Base-by-base conservation (phyloP, 2,797 vertebrate genomes). In the Anas capensis region DNA sequence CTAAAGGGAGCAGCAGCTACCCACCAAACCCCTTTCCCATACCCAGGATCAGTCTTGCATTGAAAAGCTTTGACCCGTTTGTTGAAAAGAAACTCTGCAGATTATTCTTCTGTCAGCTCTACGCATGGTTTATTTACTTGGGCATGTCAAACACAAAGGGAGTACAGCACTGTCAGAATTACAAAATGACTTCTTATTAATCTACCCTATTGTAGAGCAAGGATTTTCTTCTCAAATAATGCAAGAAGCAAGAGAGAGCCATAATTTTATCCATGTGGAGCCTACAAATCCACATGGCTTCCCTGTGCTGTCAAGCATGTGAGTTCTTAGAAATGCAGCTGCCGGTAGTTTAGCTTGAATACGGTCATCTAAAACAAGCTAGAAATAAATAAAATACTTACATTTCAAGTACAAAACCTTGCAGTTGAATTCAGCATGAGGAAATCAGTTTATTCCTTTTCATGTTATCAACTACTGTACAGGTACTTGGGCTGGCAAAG, bases 351-450 rank as follows among this genome's bases (percentile, higher is more conserved):
- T 75, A 83, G 82, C 82, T 94, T 62, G 76, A 92, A 69, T 82
- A 77, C 77, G 64, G 80, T 87, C 24, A 72, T 76, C 93, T 94
- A 93, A 93, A 96, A 66, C 81, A 89, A 93, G 91, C 91, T 94
- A 92, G 97, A 98, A 99, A 99, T 99, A 99, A 99, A 99, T 99
- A 99, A 97, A 97, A 97, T 99, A 98, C 98, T 98, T 99, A 99
- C 98, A 99, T 97, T 99, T 99, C 98, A 99, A 99, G 98, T 98
- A 98, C 85, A 91, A 97, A 97, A 96, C 95, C 93, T 92, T 98
- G 98, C 97, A 97, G 97, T 98, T 97, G 95, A 97, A 97, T 97
- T 98, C 98, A 98, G 95, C 97, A 97, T 94, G 97, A 84, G 96
- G 86, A 96, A 96, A 96, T 88, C 42, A 82, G 96, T 97, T 96